Percentiles rank a stretch among this genome's conserved stretches.
These are phyloP conservation scores for Enteromius fasciolatus DNA, from an alignment of 2,797 vertebrate genomes.

Conservation along the genomic window DNA sequence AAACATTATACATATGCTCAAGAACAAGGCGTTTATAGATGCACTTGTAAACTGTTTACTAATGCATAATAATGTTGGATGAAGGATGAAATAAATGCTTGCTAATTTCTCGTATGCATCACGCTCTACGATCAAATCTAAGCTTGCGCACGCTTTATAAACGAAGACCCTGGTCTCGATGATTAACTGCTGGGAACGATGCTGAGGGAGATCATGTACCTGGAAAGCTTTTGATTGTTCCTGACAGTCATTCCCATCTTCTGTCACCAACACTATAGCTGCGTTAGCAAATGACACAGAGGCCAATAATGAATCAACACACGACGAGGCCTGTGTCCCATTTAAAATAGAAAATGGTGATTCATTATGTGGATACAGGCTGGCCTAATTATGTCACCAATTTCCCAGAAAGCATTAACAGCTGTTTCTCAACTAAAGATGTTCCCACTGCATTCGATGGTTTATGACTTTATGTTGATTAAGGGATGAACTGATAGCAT, in stretches of 20 bases:
- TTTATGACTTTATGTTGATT: constrained; percentile 13
- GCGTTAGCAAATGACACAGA: not conserved
- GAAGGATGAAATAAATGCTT: too few species aligned
- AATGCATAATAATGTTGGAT: too few species aligned
- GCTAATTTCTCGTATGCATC: too few species aligned
- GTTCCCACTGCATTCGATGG: constrained; percentile 1
- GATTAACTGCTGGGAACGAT: not conserved
- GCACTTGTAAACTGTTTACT: too few species aligned
- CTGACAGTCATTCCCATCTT: not conserved
- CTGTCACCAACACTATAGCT: not conserved
- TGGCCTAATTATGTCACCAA: constrained; percentile 24
- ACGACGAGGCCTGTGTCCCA: not conserved
- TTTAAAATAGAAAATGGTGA: not conserved
- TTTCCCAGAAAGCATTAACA: constrained; percentile 15
- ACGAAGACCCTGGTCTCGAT: too few species aligned
- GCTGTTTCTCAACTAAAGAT: constrained; percentile 24
- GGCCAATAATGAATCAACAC: not conserved
- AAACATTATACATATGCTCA: too few species aligned
- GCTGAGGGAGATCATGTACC: not conserved
- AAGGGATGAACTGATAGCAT: not conserved
- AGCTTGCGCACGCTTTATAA: too few species aligned
- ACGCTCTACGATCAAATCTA: too few species aligned
- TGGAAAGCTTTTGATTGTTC: not conserved
- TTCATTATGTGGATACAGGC: constrained; percentile 15
- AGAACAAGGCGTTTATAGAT: too few species aligned